These are phyloP conservation scores for Pangasius krempfi DNA, from an alignment of 2,797 vertebrate genomes.

Conservation along the genomic window DNA sequence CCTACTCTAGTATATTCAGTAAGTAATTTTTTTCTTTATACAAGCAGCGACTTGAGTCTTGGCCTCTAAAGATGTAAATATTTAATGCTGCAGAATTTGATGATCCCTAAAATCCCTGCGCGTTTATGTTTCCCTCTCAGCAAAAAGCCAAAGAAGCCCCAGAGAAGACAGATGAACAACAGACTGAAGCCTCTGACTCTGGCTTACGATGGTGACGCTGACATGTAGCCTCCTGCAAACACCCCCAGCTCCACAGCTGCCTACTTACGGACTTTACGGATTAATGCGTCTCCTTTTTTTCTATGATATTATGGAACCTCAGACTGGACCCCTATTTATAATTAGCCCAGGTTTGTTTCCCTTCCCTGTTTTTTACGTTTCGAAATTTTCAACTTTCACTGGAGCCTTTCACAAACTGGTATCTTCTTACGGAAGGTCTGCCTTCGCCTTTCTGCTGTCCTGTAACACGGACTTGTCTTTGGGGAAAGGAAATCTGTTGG, in stretches of 20 bases:
- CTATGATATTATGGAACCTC: conserved; percentile 60
- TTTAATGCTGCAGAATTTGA: conserved; percentile 1
- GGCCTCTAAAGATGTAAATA: neutral
- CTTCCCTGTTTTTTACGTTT: conserved; percentile 49
- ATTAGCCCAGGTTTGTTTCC: conserved; percentile 59
- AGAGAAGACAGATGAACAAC: conserved; percentile 94
- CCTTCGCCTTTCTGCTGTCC: conserved; percentile 68
- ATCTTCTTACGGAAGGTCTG: conserved; percentile 69
- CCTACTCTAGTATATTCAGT: neutral
- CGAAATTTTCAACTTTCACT: conserved; percentile 63
- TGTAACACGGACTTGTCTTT: conserved; percentile 54
- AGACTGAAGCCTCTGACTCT: conserved; percentile 95
- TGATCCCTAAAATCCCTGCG: neutral
- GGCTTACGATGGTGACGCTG: conserved; percentile 95
- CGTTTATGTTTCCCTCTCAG: conserved; percentile 65
- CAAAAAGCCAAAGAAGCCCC: conserved; percentile 99
- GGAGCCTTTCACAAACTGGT: conserved; percentile 72
- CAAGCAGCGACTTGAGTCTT: neutral
- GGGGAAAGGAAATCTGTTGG: conserved; percentile 35
- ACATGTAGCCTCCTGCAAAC: conserved; percentile 81
- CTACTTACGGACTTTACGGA: conserved; percentile 34
- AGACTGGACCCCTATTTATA: conserved; percentile 59
- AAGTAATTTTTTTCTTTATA: neutral
- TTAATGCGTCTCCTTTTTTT: conserved; percentile 39
- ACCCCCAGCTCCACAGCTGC: conserved; percentile 25